These are phyloP conservation scores for Mastacembelus armatus DNA, from an alignment of 2,797 vertebrate genomes.

Conservation along the genomic window DNA sequence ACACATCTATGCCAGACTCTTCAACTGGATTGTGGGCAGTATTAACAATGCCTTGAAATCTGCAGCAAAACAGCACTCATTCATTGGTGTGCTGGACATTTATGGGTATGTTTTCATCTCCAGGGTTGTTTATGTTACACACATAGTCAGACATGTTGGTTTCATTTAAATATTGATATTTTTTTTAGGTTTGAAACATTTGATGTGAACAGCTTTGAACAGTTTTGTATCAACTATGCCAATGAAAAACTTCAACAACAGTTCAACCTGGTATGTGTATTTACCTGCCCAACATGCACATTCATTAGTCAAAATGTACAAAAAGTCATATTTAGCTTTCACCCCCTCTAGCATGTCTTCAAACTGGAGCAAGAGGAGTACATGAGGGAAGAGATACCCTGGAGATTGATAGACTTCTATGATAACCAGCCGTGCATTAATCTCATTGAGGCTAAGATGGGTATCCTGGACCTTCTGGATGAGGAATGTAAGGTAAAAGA, in stretches of 20 bases:
- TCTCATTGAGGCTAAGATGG: conserved; percentile 96
- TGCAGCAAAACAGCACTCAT: conserved; percentile 89
- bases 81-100: conserved; percentile 97
- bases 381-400: conserved; percentile 96
- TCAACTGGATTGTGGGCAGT: conserved; percentile 91
- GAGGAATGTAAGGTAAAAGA: conserved; percentile 94
- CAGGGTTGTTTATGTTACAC: neutral
- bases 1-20: conserved; percentile 93
- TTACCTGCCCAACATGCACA: neutral
- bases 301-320: conserved; percentile 1
- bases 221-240: conserved; percentile 99
- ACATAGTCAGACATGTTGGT: neutral
- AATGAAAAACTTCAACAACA: conserved; percentile 99
- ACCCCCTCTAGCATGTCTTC: conserved; percentile 91
- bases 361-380: conserved; percentile 99
- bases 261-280: conserved; percentile 93
- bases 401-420: conserved; percentile 98
- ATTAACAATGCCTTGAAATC: conserved; percentile 92
- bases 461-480: conserved; percentile 94
- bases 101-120: conserved; percentile 88
- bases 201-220: conserved; percentile 98
- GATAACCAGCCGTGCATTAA: conserved; percentile 98
- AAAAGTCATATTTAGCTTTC: neutral
- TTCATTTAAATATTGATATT: conserved; percentile 9
- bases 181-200: conserved; percentile 95